phyloP scores from a whole-genome alignment of 2,888 invertebrate genomes.

The Pegoplata infirma region DNA sequence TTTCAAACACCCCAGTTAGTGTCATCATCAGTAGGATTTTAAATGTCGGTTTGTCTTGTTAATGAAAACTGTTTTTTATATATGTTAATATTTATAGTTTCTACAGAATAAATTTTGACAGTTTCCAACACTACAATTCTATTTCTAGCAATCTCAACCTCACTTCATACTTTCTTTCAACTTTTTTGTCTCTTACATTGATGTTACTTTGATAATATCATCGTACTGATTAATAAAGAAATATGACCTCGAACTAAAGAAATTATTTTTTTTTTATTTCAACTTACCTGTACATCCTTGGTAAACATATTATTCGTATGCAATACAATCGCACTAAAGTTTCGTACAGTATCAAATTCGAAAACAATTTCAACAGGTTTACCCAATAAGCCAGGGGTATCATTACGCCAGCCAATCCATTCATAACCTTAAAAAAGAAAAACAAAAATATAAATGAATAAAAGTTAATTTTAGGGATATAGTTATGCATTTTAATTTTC shows the following conservation, averaged over 20 bases:
- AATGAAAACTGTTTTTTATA: too few species aligned
- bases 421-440: constrained; percentile 82
- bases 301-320: constrained; percentile 88
- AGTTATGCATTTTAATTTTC: not conserved
- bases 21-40: too few species aligned
- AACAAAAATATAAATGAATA: not conserved
- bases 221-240: too few species aligned
- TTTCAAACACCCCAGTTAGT: too few species aligned
- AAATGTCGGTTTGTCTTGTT: too few species aligned
- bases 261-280: not conserved
- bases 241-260: not conserved
- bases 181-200: too few species aligned
- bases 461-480: not conserved
- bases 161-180: too few species aligned
- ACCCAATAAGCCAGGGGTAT: constrained; percentile 81
- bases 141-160: too few species aligned
- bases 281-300: constrained; percentile 86
- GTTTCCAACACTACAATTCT: too few species aligned
- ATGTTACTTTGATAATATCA: too few species aligned
- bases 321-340: constrained; percentile 86
- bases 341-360: constrained; percentile 87
- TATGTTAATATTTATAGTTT: too few species aligned
- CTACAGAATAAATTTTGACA: too few species aligned
- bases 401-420: constrained; percentile 91
- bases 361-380: constrained; percentile 86